Percentiles rank a stretch among this genome's conserved stretches.
These are phyloP conservation scores for Rhagium mordax DNA, from an alignment of 2,888 invertebrate genomes.

Conservation along the genomic window DNA sequence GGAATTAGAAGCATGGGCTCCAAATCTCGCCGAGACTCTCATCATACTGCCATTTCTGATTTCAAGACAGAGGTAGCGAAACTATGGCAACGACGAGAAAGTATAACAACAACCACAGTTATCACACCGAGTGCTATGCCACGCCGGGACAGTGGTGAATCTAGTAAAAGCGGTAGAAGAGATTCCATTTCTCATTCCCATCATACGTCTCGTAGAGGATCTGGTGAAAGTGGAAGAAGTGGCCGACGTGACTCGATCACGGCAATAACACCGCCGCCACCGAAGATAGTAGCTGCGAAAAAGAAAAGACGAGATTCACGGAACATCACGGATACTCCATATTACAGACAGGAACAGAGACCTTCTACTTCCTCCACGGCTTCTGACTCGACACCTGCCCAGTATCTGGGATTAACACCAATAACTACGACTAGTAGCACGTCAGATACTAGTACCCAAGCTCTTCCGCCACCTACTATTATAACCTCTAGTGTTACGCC, in stretches of 20 bases:
- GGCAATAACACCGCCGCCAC: constrained; percentile 72
- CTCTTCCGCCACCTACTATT: constrained; percentile 82
- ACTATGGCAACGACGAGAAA: constrained; percentile 79
- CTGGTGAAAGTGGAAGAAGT: constrained; percentile 78
- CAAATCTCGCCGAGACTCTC: constrained; percentile 83
- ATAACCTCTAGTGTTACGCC: constrained; percentile 89
- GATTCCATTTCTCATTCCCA: constrained; percentile 76
- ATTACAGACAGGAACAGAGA: constrained; percentile 77
- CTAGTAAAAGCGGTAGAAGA: constrained; percentile 70
- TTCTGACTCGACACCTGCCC: constrained; percentile 78
- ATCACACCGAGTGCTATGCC: constrained; percentile 65
- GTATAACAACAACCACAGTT: constrained; percentile 72
- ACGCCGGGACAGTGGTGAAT: constrained; percentile 70
- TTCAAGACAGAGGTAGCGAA: constrained; percentile 81
- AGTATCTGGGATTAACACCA: constrained; percentile 40
- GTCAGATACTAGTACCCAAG: constrained; percentile 76
- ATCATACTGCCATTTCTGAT: constrained; percentile 76
- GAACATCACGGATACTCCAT: constrained; percentile 72
- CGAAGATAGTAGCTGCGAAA: constrained; percentile 76
- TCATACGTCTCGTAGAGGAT: constrained; percentile 77
- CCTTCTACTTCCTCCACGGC: constrained; percentile 83
- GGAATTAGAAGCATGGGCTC: constrained; percentile 82
- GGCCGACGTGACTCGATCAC: constrained; percentile 80
- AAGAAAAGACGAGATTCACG: constrained; percentile 76
- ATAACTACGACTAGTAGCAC: constrained; percentile 46